Conservation (phyloP, 2,797 vertebrate genomes). For the Ctenopoma kingsleyae region DNA sequence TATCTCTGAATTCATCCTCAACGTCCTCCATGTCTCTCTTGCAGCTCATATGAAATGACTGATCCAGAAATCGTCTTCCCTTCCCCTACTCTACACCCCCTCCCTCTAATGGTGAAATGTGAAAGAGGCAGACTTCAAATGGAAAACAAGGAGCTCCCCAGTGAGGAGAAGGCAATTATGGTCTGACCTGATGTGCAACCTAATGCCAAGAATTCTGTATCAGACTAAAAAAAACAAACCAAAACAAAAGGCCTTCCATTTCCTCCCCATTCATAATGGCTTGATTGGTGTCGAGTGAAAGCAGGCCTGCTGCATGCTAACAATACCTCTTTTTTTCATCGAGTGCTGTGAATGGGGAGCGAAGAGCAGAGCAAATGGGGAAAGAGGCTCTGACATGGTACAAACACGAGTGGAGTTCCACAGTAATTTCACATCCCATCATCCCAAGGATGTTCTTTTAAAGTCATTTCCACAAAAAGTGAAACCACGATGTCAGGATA, state of each 20-base stretch:
- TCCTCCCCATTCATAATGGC: constrained; percentile 46
- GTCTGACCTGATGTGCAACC: constrained; percentile 67
- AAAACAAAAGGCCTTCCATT: constrained; percentile 48
- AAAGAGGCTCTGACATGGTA: constrained; percentile 25
- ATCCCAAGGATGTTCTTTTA: constrained; percentile 44
- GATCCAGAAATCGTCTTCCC: constrained; percentile 65
- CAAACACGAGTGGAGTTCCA: constrained; percentile 39
- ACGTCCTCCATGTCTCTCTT: constrained; percentile 38
- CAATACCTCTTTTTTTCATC: constrained; percentile 23
- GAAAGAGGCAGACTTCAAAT: constrained; percentile 72
- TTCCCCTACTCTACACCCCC: constrained; percentile 18
- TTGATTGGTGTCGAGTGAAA: constrained; percentile 48
- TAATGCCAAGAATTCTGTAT: constrained; percentile 68
- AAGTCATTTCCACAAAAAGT: constrained; percentile 26
- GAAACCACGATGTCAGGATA: constrained; percentile 16
- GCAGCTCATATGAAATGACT: constrained; percentile 44
- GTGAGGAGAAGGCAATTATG: constrained; percentile 72
- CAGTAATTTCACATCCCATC: constrained; percentile 52
- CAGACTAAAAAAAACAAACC: constrained; percentile 29
- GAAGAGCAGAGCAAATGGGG: constrained; percentile 22
- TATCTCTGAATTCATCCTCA: constrained; percentile 41
- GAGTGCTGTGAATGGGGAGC: constrained; percentile 23
- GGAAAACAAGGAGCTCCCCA: constrained; percentile 73
- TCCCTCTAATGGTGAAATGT: constrained; percentile 68
- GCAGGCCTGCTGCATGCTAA: constrained; percentile 52